Conservation (phyloP, 37 sponge, comb jelly and placozoan genomes). For the Spongia lamella region DNA sequence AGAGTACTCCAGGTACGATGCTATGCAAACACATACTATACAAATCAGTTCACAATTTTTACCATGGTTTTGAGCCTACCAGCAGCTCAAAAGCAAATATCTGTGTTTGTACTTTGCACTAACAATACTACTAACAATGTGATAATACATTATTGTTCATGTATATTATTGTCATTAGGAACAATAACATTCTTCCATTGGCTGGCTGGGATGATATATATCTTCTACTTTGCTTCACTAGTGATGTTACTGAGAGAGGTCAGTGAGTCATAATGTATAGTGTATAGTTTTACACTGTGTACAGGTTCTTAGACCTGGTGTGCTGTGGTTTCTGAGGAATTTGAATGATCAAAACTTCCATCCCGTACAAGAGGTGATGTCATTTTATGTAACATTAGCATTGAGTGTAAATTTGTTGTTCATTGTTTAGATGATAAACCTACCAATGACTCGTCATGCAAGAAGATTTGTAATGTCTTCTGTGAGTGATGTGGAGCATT, state of each 20-base stretch:
- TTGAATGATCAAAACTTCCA: constrained; percentile 96
- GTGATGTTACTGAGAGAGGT: constrained; percentile 88
- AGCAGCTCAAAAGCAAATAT: background rate
- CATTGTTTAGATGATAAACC: constrained; percentile 70
- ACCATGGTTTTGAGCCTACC: no score
- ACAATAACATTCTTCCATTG: constrained; percentile 93
- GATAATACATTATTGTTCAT: no score
- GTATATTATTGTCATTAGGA: constrained; percentile 37
- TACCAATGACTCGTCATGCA: constrained; percentile 70
- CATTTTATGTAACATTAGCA: background rate
- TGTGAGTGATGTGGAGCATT: constrained; percentile 42
- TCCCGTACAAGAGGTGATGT: constrained; percentile 82
- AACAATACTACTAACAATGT: no score
- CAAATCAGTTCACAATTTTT: no score
- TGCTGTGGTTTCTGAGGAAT: constrained; percentile 94
- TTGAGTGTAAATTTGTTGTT: background rate
- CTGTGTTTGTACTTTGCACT: background rate
- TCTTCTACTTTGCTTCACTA: constrained; percentile 96
- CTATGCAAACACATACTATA: no score
- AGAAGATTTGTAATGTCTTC: constrained; percentile 86
- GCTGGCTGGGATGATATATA: constrained; percentile 93
- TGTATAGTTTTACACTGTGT: constrained; percentile 6
- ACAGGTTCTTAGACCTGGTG: constrained; percentile 81
- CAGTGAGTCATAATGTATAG: background rate
- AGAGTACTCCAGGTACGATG: constrained; percentile 63